Base-by-base conservation (phyloP, 2,888 invertebrate species). In the Cordilura impudica region DNA sequence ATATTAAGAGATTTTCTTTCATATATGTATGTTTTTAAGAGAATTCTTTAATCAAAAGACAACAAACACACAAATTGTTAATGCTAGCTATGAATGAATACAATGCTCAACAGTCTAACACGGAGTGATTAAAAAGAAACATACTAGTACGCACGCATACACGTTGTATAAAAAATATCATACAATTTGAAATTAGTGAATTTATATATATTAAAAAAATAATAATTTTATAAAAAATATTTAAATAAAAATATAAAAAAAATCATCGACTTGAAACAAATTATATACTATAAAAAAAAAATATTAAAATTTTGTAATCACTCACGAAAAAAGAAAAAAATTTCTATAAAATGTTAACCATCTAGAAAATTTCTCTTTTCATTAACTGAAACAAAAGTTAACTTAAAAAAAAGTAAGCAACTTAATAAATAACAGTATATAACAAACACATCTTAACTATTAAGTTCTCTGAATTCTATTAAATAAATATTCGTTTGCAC, bases 341-440 rank as follows among this genome's bases (percentile, higher is more conserved):
- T 0, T 10, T 19, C 12, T 23, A n/a, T 39, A 63, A 63, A 65
- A 76, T 70, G 65, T 16, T 63, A 21, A 45, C 35, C 21, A 16
- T 31, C 8, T 21, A 45, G 45, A 31, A 74, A 61, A 35, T 67
- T 74, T 67, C 66, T 74, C 31, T 35, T 63, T 61, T 61, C 61
- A 61, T 26, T 61, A 45, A 47, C 45, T 61, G 47, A 29, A 63
- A 10, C 45, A 49, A 71, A 71, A 77, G 71, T 71, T 66, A 67
- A 67, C 60, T 56, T 45, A 45, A n/a, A 29, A 16, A 70, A 74
- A 70, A 49, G 69, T 73, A 78, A 70, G 65, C 63, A 65, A n/a
- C 31, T 16, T 16, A 26, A 12, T 4, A 2, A 12, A 8, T 47
- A 67, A 45, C 21, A 16, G 16, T 39, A 56, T 7, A 19, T 51